phyloP scores from a whole-genome alignment of 1,140 invertebrate species.

The Eumaeus atala region DNA sequence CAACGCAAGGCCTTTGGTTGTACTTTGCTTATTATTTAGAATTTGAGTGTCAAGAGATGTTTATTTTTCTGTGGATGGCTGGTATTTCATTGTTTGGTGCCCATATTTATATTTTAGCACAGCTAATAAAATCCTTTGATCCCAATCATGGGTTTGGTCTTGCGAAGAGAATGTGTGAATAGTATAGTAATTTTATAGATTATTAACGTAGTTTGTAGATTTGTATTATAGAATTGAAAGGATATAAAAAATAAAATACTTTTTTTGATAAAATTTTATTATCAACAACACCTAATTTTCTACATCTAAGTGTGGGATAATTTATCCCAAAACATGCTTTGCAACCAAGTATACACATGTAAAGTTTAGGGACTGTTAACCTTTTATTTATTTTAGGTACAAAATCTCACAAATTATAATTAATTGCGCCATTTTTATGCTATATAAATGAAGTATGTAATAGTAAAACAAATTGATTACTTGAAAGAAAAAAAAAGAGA shows the following conservation, averaged over 20 bases:
- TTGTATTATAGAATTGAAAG: constrained; percentile 1
- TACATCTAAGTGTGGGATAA: background rate
- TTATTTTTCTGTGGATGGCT: constrained; percentile 86
- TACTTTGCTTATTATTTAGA: constrained; percentile 92
- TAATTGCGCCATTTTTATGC: too few species aligned
- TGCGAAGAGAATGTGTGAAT: constrained; percentile 17
- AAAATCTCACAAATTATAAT: too few species aligned
- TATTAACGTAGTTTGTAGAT: background rate
- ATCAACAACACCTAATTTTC: constrained; percentile 1
- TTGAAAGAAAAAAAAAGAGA: too few species aligned
- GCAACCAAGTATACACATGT: constrained; percentile 1
- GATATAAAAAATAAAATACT: background rate
- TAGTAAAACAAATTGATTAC: too few species aligned
- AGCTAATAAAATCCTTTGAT: constrained; percentile 78
- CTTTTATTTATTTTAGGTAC: too few species aligned
- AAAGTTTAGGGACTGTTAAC: background rate
- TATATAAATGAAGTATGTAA: too few species aligned
- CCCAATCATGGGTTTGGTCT: constrained; percentile 46
- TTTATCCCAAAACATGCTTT: constrained; percentile 4
- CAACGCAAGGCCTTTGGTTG: constrained; percentile 91
- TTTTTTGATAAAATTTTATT: background rate
- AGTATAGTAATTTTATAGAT: constrained; percentile 14
- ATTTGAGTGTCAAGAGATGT: constrained; percentile 89
- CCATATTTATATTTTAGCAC: constrained; percentile 83
- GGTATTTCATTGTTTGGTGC: constrained; percentile 84